Percentiles rank a stretch among this genome's conserved stretches.
Evolutionary conservation across 2,113 vertebrate species (phyloP).

Genomic region (Patagioenas fasciata): DNA sequence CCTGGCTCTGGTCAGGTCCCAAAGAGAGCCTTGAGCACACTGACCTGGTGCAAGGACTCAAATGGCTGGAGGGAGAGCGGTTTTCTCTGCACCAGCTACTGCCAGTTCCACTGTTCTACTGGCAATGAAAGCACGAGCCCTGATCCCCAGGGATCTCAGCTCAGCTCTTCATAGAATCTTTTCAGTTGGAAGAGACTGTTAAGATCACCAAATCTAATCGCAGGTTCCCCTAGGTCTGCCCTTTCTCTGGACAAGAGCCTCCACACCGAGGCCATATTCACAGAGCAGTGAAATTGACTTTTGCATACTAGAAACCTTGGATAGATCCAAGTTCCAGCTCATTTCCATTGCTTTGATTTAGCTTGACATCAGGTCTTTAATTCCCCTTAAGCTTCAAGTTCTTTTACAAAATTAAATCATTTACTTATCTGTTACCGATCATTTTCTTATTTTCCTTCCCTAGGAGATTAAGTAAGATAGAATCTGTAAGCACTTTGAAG

Average conservation of each 20-base stretch:
- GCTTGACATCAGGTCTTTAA: background rate
- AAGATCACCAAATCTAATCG: no score
- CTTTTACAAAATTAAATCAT: background rate
- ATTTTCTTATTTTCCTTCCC: background rate
- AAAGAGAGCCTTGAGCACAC: background rate
- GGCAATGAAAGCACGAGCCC: background rate
- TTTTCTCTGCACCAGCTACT: background rate
- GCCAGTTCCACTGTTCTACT: background rate
- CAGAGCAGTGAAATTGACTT: background rate
- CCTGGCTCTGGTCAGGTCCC: background rate
- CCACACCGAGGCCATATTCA: background rate
- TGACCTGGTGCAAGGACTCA: background rate
- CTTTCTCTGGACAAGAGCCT: background rate
- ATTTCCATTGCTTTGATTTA: conserved; percentile 40
- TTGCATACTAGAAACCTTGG: background rate
- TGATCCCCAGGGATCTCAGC: background rate
- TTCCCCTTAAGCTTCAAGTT: background rate
- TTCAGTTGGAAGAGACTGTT: no score
- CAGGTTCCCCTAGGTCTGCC: background rate
- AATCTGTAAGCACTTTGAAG: conserved; percentile 20
- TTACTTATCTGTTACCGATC: background rate
- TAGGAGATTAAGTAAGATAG: background rate
- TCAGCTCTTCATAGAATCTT: background rate
- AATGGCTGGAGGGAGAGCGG: background rate
- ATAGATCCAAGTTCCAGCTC: background rate